These are phyloP conservation scores for Drosophila bifasciata DNA, from an alignment of 1,140 invertebrate genomes.

Conservation along the genomic window DNA sequence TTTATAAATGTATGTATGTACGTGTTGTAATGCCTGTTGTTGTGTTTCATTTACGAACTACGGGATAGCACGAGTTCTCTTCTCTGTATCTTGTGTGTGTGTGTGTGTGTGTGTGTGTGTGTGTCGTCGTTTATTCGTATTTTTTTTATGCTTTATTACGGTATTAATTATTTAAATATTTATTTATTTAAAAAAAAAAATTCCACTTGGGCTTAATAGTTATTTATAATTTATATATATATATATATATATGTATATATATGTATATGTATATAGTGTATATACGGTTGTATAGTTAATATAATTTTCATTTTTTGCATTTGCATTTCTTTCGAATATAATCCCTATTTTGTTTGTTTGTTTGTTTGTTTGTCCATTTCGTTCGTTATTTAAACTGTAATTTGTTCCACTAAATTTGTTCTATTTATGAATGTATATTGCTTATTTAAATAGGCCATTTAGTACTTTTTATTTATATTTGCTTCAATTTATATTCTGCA, in stretches of 20 bases:
- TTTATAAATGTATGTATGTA: slow-evolving; percentile 20
- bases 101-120: slow-evolving; percentile 39
- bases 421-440: slow-evolving; percentile 62
- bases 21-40: not conserved
- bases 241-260: slow-evolving; percentile 49
- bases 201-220: slow-evolving; percentile 45
- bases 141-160: slow-evolving; percentile 33
- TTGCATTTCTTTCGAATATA: slow-evolving; percentile 52
- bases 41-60: slow-evolving; percentile 20
- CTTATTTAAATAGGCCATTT: slow-evolving; percentile 51
- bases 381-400: slow-evolving; percentile 40
- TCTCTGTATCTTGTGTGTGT: slow-evolving; percentile 4
- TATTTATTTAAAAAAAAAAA: slow-evolving; percentile 65
- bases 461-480: slow-evolving; percentile 24
- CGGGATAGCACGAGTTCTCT: slow-evolving; percentile 4
- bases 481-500: slow-evolving; percentile 20
- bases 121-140: slow-evolving; percentile 59
- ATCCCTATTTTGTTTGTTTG: slow-evolving; percentile 36
- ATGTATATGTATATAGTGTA: slow-evolving; percentile 61
- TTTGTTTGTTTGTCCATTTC: no score
- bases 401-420: slow-evolving; percentile 64
- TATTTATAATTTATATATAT: slow-evolving; percentile 35
- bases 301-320: slow-evolving; percentile 43
- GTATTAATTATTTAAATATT: slow-evolving; percentile 44
- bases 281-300: slow-evolving; percentile 65